Conservation (phyloP, 1,140 invertebrate genomes). For the Brachionus manjavacas region DNA sequence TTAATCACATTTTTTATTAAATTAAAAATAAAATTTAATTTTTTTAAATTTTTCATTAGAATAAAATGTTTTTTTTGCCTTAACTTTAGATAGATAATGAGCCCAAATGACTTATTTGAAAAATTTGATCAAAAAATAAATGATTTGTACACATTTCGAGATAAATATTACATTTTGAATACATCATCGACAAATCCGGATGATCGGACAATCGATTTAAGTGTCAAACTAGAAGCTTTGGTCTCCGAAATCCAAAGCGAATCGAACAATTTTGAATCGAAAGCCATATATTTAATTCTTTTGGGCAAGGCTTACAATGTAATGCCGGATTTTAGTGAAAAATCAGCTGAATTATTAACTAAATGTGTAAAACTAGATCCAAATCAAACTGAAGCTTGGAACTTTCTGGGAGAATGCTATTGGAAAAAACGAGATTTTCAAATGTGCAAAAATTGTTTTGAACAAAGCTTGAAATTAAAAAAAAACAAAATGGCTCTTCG, state of each 20-base stretch:
- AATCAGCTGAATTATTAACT: conserved; percentile 69
- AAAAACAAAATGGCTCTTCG: conserved; percentile 72
- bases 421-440: conserved; percentile 78
- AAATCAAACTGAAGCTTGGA: conserved; percentile 76
- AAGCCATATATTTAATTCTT: conserved; percentile 69
- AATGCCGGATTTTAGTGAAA: conserved; percentile 64
- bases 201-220: background rate
- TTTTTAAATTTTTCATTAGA: background rate
- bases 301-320: conserved; percentile 74
- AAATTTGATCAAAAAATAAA: conserved; percentile 33
- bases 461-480: conserved; percentile 59
- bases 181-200: background rate
- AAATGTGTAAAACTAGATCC: conserved; percentile 80
- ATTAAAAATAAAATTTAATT: no score
- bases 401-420: conserved; percentile 80
- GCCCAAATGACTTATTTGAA: background rate
- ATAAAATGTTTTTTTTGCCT: background rate
- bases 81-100: background rate
- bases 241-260: background rate
- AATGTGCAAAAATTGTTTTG: conserved; percentile 76
- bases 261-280: conserved; percentile 44
- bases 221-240: background rate
- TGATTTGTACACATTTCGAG: conserved; percentile 17
- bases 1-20: no score
- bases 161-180: conserved; percentile 32